A percentile compares a stretch with the other conserved stretches of the same genome.
Conservation (phyloP, 1,140 invertebrate species). For the Oedothorax gibbosus region DNA sequence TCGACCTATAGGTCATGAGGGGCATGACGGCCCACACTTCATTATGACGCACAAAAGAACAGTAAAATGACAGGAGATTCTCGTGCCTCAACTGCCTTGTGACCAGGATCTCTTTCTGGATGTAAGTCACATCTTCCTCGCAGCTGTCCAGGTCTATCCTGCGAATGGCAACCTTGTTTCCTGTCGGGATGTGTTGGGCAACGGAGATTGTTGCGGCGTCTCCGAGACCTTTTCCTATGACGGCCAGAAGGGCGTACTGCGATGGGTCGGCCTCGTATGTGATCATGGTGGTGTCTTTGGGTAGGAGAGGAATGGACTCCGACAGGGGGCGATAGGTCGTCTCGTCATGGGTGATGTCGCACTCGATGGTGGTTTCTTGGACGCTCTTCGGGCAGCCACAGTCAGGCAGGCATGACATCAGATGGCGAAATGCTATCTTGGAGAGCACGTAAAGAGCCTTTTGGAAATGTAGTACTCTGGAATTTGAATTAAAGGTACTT, state of each 20-base stretch:
- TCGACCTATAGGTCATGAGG: slow-evolving; percentile 82
- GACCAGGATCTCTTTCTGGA: slow-evolving; percentile 81
- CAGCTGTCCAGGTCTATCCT: slow-evolving; percentile 80
- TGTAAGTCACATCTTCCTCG: slow-evolving; percentile 75
- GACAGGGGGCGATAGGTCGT: slow-evolving; percentile 57
- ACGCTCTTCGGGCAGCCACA: slow-evolving; percentile 55
- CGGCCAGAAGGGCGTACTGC: slow-evolving; percentile 65
- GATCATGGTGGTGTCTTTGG: slow-evolving; percentile 62
- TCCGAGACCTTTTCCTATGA: slow-evolving; percentile 75
- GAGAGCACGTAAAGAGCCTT: too few species aligned
- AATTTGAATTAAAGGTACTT: too few species aligned
- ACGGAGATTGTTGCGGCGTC: slow-evolving; percentile 77
- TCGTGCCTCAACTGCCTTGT: slow-evolving; percentile 80
- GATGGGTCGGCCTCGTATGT: slow-evolving; percentile 65
- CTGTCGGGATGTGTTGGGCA: slow-evolving; percentile 76
- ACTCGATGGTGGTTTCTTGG: slow-evolving; percentile 50
- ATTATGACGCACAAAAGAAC: slow-evolving; percentile 79
- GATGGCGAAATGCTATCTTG: neutral
- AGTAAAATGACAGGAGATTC: slow-evolving; percentile 80
- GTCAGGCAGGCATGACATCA: slow-evolving; percentile 61
- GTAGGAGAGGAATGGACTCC: slow-evolving; percentile 63
- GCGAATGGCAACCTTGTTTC: slow-evolving; percentile 79
- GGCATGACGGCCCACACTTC: slow-evolving; percentile 84
- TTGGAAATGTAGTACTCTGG: too few species aligned
- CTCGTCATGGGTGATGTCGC: slow-evolving; percentile 58